phyloP scores from a whole-genome alignment of 2,888 invertebrate species.

The Brachylomia viminalis region DNA sequence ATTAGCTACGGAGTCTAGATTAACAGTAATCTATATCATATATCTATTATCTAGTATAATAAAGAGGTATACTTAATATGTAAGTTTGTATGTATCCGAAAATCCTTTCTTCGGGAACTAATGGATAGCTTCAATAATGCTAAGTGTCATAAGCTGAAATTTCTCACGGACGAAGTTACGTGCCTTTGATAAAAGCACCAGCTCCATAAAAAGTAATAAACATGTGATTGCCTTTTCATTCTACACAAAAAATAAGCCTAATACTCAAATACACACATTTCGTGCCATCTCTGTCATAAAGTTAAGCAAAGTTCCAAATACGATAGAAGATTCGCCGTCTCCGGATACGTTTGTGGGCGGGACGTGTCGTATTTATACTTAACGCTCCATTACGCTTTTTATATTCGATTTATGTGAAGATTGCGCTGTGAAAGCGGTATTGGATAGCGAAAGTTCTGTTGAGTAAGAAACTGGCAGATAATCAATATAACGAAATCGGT shows the following conservation, averaged over 20 bases:
- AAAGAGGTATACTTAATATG: not conserved
- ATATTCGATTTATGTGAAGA: slow-evolving; percentile 68
- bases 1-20: not conserved
- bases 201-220: not conserved
- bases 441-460: slow-evolving; percentile 57
- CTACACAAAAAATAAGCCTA: not conserved
- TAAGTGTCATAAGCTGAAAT: too few relatives aligned
- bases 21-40: too few relatives aligned
- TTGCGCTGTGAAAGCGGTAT: slow-evolving; percentile 61
- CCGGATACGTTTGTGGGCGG: slow-evolving; percentile 49
- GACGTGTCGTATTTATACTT: slow-evolving; percentile 64
- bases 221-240: not conserved
- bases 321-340: slow-evolving; percentile 57
- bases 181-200: not conserved
- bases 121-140: not conserved
- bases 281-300: slow-evolving; percentile 46
- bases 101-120: not conserved
- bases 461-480: not conserved
- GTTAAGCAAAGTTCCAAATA: slow-evolving; percentile 56
- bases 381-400: slow-evolving; percentile 68
- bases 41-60: too few relatives aligned
- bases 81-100: not conserved
- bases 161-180: not conserved
- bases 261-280: slow-evolving; percentile 22
- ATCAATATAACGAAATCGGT: not conserved